Percentiles rank a stretch among this genome's conserved stretches.
Evolutionary conservation across 2,888 invertebrate genomes (phyloP).

Genomic region (Eucriotettix oculatus): DNA sequence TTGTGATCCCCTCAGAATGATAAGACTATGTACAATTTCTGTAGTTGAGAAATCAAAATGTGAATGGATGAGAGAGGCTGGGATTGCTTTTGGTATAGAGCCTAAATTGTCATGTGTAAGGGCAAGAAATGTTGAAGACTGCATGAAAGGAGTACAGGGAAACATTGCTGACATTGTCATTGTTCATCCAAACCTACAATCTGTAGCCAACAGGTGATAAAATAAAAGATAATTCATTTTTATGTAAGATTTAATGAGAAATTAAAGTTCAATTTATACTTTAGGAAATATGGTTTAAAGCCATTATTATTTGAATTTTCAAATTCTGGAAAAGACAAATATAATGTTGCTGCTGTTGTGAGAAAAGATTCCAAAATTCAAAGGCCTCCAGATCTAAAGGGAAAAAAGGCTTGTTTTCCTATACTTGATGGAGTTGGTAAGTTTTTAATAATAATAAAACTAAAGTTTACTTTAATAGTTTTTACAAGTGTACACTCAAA

Average conservation of each 20-base stretch:
- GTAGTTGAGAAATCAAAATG: conserved; percentile 60
- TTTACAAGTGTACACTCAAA: too few species aligned
- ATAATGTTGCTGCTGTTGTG: conserved; percentile 51
- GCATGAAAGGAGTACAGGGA: conserved; percentile 45
- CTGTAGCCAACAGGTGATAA: conserved; percentile 44
- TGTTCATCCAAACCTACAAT: conserved; percentile 52
- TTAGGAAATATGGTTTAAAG: conserved; percentile 35
- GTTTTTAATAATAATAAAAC: conserved; percentile 25
- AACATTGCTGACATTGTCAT: conserved; percentile 56
- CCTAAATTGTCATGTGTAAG: conserved; percentile 65
- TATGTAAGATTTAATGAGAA: neutral
- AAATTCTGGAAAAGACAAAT: conserved; percentile 36
- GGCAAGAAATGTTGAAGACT: conserved; percentile 39
- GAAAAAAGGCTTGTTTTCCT: conserved; percentile 63
- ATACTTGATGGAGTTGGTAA: conserved; percentile 42
- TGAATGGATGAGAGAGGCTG: conserved; percentile 56
- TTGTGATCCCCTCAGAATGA: conserved; percentile 21
- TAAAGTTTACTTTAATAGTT: neutral
- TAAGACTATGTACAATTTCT: conserved; percentile 45
- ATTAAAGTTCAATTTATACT: conserved; percentile 15
- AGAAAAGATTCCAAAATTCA: conserved; percentile 36
- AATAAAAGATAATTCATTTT: neutral
- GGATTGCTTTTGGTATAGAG: conserved; percentile 53
- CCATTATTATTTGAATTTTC: conserved; percentile 45
- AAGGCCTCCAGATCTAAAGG: conserved; percentile 45